These are phyloP conservation scores for Pammene fasciana DNA, from an alignment of 2,888 invertebrate species.

Conservation along the genomic window DNA sequence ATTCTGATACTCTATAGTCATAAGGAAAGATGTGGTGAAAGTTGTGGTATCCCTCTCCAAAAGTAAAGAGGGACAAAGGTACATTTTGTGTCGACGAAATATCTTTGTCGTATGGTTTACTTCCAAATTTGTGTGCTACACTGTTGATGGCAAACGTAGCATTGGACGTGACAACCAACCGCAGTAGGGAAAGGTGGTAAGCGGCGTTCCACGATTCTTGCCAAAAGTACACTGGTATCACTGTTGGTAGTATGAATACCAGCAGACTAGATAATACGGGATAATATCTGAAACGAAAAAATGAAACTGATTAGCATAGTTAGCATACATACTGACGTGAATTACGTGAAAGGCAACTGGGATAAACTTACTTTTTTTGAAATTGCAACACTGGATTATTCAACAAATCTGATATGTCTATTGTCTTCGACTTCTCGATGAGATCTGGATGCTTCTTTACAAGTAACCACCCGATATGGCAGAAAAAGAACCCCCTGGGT, in stretches of 20 bases:
- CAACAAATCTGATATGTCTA: conserved; percentile 8
- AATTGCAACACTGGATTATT: conserved; percentile 20
- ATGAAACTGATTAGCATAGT: background rate
- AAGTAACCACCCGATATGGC: conserved; percentile 90
- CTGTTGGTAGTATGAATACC: background rate
- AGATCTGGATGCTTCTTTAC: conserved; percentile 88
- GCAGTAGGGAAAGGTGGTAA: background rate
- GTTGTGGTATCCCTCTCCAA: background rate
- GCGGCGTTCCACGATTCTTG: background rate
- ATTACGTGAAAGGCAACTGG: no score
- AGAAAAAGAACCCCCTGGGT: conserved; percentile 92
- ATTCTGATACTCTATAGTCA: no score
- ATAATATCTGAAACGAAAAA: conserved; percentile 15
- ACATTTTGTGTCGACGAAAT: background rate
- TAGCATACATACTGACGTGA: no score
- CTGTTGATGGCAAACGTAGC: background rate
- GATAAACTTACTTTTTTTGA: conserved; percentile 30
- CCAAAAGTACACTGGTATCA: conserved; percentile 19
- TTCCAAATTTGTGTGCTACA: background rate
- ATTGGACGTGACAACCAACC: background rate
- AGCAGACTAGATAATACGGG: background rate
- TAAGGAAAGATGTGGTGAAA: no score
- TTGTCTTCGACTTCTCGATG: conserved; percentile 55
- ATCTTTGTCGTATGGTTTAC: background rate
- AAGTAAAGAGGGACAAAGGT: background rate